Evolutionary conservation across 2,888 invertebrate genomes (phyloP), one percentile per base, ranked within the genome.

Genomic region (Ectemnius continuus): DNA sequence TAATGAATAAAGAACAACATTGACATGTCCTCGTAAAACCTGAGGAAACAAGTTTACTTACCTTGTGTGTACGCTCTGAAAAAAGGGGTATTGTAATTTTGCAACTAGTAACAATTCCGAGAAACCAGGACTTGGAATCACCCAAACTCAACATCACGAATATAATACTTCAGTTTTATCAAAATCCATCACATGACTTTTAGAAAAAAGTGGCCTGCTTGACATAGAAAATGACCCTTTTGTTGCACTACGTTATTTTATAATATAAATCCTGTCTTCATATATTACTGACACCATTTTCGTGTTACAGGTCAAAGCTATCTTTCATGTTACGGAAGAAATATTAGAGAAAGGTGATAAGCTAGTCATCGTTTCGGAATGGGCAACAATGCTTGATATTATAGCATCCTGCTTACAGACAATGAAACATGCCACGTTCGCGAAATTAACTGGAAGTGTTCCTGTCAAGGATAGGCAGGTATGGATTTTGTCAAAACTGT

Each of bases 311-410:
- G 93, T 95, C 80, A 86, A 89, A n/a, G 92, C 92, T 2, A 92
- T 95, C 11, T 89, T 95, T 81, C 89, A 93, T 13, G 92, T 93
- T 4, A 86, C 95, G 0, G 86, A 92, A 70, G 90, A 93, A 11
- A 92, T 88, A 56, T 36, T 91, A 20, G 72, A 82, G 0, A 86
- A 83, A 86, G 91, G 91, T 0, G 95, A 97, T 78, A 97, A 97
- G 89, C 94, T 94, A 0, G 94, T 97, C 5, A 93, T 99, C 4
- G 97, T 99, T 0, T 98, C 98, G 0, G 99, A 99, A 88, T 99
- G 98, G 98, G 95, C 97, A 0, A 93, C 94, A 0, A 94, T 97
- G 85, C 92, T 99, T 6, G 91, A 94, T 0, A 92, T 99, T 56
- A 91, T 99, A 8, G 94, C 94, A 47, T 85, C 88, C 0, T 94